Conservation (phyloP, 2,797 vertebrate genomes). For the Chanos chanos region DNA sequence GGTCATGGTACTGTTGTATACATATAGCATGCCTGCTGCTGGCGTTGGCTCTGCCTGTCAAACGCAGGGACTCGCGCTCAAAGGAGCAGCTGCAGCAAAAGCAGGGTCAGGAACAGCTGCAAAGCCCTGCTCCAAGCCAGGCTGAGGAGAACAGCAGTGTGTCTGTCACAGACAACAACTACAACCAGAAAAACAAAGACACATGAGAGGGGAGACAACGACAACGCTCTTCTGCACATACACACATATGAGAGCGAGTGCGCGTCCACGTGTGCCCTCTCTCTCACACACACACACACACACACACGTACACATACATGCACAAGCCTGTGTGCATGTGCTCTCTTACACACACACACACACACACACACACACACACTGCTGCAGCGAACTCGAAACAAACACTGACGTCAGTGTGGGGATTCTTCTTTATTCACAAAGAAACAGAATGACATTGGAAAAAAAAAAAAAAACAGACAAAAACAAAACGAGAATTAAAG, state of each 20-base stretch:
- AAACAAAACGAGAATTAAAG: conserved; percentile 31
- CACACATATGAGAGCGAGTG: too few relatives aligned
- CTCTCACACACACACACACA: background rate
- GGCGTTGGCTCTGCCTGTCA: conserved; percentile 79
- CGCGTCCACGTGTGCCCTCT: too few relatives aligned
- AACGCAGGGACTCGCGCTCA: conserved; percentile 71
- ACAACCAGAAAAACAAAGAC: conserved; percentile 81
- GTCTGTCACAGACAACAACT: conserved; percentile 81
- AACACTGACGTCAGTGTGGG: conserved; percentile 52
- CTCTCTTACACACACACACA: conserved; percentile 2
- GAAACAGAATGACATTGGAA: conserved; percentile 46
- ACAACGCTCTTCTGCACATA: background rate
- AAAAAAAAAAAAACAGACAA: conserved; percentile 50
- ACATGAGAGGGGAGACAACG: conserved; percentile 61
- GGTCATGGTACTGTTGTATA: conserved; percentile 92
- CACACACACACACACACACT: conserved; percentile 30
- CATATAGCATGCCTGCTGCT: conserved; percentile 84
- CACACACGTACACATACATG: background rate
- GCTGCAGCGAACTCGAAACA: conserved; percentile 48
- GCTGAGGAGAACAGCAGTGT: conserved; percentile 64
- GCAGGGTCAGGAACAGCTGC: conserved; percentile 60
- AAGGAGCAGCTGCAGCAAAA: conserved; percentile 61
- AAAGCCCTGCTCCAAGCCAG: conserved; percentile 34
- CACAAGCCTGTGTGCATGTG: background rate
- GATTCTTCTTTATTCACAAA: conserved; percentile 56